phyloP scores from a whole-genome alignment of 2,888 invertebrate species.

The Pandemis heparana region DNA sequence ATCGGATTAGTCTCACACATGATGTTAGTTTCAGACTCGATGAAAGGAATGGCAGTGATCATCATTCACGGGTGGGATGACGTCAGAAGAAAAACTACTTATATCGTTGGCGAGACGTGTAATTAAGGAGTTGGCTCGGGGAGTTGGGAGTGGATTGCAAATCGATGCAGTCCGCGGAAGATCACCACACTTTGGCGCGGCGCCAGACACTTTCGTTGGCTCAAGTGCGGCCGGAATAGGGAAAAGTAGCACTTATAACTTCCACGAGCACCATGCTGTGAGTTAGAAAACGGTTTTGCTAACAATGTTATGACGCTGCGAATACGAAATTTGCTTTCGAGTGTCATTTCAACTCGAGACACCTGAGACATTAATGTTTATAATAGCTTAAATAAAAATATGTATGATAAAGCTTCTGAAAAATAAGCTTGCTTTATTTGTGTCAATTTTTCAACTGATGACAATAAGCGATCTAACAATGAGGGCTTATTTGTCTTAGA shows the following conservation, averaged over 20 bases:
- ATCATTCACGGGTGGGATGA: conserved; percentile 47
- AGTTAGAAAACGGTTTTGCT: conserved; percentile 52
- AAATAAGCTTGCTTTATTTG: not conserved
- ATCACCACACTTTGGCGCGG: conserved; percentile 68
- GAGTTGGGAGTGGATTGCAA: conserved; percentile 55
- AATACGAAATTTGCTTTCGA: conserved; percentile 22
- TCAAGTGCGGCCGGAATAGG: conserved; percentile 53
- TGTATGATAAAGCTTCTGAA: not conserved
- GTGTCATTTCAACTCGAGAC: conserved; percentile 9
- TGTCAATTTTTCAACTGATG: too few relatives aligned
- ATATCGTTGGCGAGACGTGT: conserved; percentile 51
- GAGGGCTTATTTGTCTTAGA: not conserved
- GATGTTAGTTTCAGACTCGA: conserved; percentile 22
- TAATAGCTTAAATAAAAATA: not conserved
- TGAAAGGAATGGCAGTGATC: conserved; percentile 25
- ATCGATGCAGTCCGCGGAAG: conserved; percentile 75
- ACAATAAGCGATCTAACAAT: too few relatives aligned
- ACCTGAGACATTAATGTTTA: not conserved
- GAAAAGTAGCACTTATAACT: conserved; percentile 63
- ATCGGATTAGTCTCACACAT: conserved; percentile 42
- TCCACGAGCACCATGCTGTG: conserved; percentile 49
- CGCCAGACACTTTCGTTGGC: conserved; percentile 70
- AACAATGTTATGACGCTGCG: conserved; percentile 24
- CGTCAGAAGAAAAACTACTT: conserved; percentile 53
- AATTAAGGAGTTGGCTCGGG: conserved; percentile 66